phyloP scores from a whole-genome alignment of 2,797 vertebrate species.

The Scolopax bukidnonensis region DNA sequence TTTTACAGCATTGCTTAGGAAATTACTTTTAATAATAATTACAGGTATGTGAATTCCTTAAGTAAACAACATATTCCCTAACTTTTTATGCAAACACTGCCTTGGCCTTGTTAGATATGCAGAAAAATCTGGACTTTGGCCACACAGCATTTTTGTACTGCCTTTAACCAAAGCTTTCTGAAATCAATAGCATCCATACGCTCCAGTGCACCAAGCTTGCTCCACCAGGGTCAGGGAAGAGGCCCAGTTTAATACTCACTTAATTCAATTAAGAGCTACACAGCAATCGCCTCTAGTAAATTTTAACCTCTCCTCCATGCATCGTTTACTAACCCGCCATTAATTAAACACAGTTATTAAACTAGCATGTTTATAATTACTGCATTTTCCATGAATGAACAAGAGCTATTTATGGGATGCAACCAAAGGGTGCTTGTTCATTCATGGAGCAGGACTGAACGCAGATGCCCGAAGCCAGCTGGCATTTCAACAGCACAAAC shows the following conservation, averaged over 20 bases:
- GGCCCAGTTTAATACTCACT: background rate
- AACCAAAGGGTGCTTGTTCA: background rate
- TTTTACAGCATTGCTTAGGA: background rate
- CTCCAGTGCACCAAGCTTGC: background rate
- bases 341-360: conserved; percentile 49
- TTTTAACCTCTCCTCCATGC: conserved; percentile 24
- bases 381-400: conserved; percentile 53
- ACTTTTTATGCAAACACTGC: background rate
- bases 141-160: background rate
- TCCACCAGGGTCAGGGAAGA: background rate
- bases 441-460: rapidly evolving
- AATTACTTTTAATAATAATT: background rate
- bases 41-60: background rate
- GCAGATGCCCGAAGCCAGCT: background rate
- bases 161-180: conserved; percentile 25
- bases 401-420: conserved; percentile 36
- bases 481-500: conserved; percentile 13
- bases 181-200: background rate
- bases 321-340: conserved; percentile 1
- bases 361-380: background rate
- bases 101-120: background rate
- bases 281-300: conserved; percentile 6
- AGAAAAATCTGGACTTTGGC: conserved; percentile 1
- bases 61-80: background rate
- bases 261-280: conserved; percentile 60